Evolutionary conservation across 2,113 vertebrate species (phyloP).

Genomic region (Carlito syrichta): DNA sequence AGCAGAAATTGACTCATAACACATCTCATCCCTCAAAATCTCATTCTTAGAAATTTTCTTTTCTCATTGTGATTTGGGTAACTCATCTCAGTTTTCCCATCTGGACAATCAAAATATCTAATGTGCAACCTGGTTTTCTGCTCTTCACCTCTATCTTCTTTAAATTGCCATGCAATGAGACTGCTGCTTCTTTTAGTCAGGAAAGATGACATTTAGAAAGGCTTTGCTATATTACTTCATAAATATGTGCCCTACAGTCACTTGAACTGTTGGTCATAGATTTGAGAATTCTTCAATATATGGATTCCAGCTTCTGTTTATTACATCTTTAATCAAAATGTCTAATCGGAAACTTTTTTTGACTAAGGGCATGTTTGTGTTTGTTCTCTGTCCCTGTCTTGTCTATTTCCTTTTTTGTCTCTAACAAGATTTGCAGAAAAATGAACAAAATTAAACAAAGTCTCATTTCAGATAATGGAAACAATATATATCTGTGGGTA

Average conservation of each 20-base stretch:
- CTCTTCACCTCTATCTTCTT: not conserved
- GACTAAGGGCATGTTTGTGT: constrained; percentile 38
- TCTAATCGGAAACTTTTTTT: constrained; percentile 38
- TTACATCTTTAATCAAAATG: constrained; percentile 72
- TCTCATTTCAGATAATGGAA: constrained; percentile 30
- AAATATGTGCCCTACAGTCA: constrained; percentile 39
- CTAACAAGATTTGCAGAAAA: constrained; percentile 50
- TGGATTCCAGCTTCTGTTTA: constrained; percentile 41
- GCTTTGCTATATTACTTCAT: constrained; percentile 64
- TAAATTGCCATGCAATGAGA: constrained; percentile 3
- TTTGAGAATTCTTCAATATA: constrained; percentile 46
- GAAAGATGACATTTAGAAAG: constrained; percentile 38
- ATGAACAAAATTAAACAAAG: constrained; percentile 23
- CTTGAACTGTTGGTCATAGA: constrained; percentile 46
- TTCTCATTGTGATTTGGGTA: not conserved
- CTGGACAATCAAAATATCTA: not conserved
- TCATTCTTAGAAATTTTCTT: not conserved
- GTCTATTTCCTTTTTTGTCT: not conserved
- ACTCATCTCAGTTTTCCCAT: not conserved
- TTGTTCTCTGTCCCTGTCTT: not conserved
- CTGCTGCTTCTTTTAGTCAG: not conserved
- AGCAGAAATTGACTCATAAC: not conserved
- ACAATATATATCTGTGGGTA: constrained; percentile 9
- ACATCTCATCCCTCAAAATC: not conserved
- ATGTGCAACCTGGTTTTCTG: not conserved